Percentiles rank a stretch among this genome's conserved stretches.
These are phyloP conservation scores for Uria lomvia DNA, from an alignment of 2,113 vertebrate genomes.

Conservation along the genomic window DNA sequence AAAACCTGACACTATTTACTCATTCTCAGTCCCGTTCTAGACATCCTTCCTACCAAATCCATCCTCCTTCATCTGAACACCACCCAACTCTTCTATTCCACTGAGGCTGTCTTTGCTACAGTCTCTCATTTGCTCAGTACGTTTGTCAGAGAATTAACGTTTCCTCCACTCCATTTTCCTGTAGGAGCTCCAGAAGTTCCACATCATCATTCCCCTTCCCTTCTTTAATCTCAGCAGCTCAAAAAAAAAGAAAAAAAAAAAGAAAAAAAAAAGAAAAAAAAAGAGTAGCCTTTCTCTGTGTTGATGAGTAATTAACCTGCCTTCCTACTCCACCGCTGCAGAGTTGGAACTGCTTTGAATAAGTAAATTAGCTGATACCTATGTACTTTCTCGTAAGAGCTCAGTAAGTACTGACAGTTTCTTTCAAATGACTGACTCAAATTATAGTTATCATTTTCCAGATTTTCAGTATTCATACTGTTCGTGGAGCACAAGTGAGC, in stretches of 20 bases:
- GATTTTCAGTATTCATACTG: not conserved
- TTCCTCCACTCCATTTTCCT: not conserved
- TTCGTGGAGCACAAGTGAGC: not conserved
- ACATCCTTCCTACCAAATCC: not conserved
- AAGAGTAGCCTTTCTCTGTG: not conserved
- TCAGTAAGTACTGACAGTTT: not conserved
- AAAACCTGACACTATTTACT: not conserved
- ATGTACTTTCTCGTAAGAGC: not conserved
- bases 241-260: not conserved
- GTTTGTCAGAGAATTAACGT: not conserved
- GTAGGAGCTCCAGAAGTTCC: not conserved
- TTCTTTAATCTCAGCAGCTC: not conserved
- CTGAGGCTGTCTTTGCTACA: not conserved
- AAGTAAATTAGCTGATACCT: not conserved
- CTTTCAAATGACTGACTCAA: not conserved
- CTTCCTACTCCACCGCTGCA: not conserved
- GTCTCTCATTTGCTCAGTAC: not conserved
- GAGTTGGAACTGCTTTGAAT: not conserved
- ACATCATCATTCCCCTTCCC: not conserved
- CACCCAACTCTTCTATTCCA: not conserved
- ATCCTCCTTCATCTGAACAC: not conserved
- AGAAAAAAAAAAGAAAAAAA: no score
- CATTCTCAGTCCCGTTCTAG: not conserved
- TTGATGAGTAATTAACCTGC: not conserved
- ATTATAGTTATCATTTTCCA: not conserved